A percentile compares a stretch with the other conserved stretches of the same genome.
Conservation (phyloP, 2,888 invertebrate species). For the Macrophya annulata region DNA sequence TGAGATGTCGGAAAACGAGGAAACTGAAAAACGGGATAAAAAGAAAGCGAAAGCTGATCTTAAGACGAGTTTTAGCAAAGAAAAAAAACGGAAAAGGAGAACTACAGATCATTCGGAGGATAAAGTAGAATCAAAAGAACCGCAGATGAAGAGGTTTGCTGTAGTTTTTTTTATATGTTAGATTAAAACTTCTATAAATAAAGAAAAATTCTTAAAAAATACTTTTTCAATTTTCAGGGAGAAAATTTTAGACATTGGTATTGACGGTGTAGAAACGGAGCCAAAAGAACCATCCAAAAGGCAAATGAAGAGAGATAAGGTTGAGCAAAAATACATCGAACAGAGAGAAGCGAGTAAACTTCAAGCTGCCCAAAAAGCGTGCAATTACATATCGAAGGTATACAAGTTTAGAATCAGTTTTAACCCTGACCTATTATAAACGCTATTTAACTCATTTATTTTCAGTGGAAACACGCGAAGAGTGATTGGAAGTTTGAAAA, state of each 20-base stretch:
- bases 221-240: neutral
- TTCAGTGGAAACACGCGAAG: constrained; percentile 87
- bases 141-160: neutral
- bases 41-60: neutral
- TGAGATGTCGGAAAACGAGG: neutral
- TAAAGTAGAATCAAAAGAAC: neutral
- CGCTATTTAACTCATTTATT: constrained; percentile 39
- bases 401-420: constrained; percentile 16
- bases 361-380: constrained; percentile 83
- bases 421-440: neutral
- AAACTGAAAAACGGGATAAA: neutral
- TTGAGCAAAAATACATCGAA: constrained; percentile 82
- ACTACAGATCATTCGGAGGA: neutral
- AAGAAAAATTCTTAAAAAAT: neutral
- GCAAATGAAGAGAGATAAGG: constrained; percentile 85
- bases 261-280: constrained; percentile 55
- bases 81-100: neutral
- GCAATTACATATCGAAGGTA: constrained; percentile 84
- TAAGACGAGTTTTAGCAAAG: neutral
- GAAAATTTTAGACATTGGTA: neutral
- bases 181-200: neutral
- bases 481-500: constrained; percentile 92
- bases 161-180: neutral
- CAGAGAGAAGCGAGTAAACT: constrained; percentile 81
- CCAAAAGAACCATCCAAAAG: constrained; percentile 83